These are phyloP conservation scores for Cotesia chilonis DNA, from an alignment of 1,140 invertebrate genomes.

Conservation along the genomic window DNA sequence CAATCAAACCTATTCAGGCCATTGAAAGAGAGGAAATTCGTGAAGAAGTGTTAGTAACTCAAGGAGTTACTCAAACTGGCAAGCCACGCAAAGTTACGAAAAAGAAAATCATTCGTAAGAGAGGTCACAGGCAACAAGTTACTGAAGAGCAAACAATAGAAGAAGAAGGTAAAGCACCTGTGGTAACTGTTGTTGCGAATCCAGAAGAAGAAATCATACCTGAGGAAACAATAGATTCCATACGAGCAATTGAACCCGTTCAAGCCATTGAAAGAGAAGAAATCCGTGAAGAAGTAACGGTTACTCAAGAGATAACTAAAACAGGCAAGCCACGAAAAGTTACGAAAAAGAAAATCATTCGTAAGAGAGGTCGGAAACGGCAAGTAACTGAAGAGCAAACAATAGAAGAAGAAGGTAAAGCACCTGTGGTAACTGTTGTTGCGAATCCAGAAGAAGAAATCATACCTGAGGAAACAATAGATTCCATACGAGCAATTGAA, in stretches of 20 bases:
- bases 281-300: conserved; percentile 34
- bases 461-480: neutral
- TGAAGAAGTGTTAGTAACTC: conserved; percentile 31
- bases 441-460: conserved; percentile 53
- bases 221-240: neutral
- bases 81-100: conserved; percentile 33
- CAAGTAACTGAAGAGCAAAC: conserved; percentile 49
- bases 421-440: conserved; percentile 27
- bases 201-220: conserved; percentile 31
- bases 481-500: conserved; percentile 22
- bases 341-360: conserved; percentile 49
- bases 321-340: conserved; percentile 35
- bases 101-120: conserved; percentile 27
- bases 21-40: conserved; percentile 32
- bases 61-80: conserved; percentile 23
- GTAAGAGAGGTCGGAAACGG: conserved; percentile 47
- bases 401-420: conserved; percentile 51
- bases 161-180: conserved; percentile 51
- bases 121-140: conserved; percentile 43
- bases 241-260: conserved; percentile 17
- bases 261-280: conserved; percentile 34
- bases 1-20: neutral
- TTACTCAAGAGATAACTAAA: conserved; percentile 38
- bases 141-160: conserved; percentile 57
- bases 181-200: neutral